Evolutionary conservation across 2,797 vertebrate species (phyloP).

Genomic region (Rhinoraja longicauda): DNA sequence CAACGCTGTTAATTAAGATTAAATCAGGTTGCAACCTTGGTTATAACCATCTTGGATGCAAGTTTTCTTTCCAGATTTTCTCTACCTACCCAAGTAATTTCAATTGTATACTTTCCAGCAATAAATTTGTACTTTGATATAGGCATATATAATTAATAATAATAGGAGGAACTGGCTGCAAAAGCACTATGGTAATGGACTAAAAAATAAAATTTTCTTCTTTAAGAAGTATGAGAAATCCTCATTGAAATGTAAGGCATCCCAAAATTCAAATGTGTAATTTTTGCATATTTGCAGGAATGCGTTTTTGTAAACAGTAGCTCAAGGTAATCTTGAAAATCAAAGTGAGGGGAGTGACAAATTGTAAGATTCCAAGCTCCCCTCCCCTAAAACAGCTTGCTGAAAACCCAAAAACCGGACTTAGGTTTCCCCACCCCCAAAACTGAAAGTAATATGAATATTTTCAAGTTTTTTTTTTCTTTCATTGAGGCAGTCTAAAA

Average conservation of each 20-base stretch:
- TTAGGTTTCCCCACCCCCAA: constrained; percentile 10
- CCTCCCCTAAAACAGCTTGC: constrained; percentile 32
- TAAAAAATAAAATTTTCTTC: constrained; percentile 49
- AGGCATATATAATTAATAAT: constrained; percentile 33
- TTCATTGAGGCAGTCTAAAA: constrained; percentile 46
- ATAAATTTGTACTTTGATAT: constrained; percentile 32
- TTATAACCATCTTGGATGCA: constrained; percentile 33
- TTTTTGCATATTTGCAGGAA: constrained; percentile 64
- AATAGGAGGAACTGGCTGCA: constrained; percentile 47
- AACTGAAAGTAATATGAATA: constrained; percentile 35
- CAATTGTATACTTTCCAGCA: constrained; percentile 23
- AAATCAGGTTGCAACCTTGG: constrained; percentile 19
- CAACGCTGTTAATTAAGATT: constrained; percentile 27
- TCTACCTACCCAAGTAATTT: constrained; percentile 19
- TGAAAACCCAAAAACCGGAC: constrained; percentile 16
- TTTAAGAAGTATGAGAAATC: constrained; percentile 53
- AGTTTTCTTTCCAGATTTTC: background rate
- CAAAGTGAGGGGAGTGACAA: constrained; percentile 16
- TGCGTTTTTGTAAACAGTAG: constrained; percentile 73
- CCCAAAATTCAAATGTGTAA: constrained; percentile 44
- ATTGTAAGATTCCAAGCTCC: constrained; percentile 34
- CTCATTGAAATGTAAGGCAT: constrained; percentile 67
- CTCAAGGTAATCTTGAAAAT: constrained; percentile 46
- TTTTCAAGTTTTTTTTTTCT: constrained; percentile 49
- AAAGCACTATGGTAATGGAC: constrained; percentile 49